A percentile compares a stretch with the other conserved stretches of the same genome.
phyloP scores from a whole-genome alignment of 2,888 invertebrate genomes.

The Hirtodrosophila trivittata region DNA sequence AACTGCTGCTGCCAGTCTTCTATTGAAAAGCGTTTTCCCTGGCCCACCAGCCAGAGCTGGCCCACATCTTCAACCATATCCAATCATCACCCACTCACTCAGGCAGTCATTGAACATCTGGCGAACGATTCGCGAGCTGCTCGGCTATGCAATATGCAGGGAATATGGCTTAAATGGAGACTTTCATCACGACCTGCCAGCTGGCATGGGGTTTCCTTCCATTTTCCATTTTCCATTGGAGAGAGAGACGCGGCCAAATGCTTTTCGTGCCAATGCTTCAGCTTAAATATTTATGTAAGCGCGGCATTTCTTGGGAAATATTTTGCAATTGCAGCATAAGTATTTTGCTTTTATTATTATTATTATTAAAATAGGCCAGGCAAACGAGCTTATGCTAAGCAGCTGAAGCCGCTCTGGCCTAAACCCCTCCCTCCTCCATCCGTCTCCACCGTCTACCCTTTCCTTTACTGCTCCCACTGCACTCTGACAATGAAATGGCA shows the following conservation, averaged over 20 bases:
- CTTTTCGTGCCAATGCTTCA: slow-evolving; percentile 49
- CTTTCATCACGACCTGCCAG: slow-evolving; percentile 42
- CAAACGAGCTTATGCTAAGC: slow-evolving; percentile 56
- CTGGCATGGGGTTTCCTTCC: slow-evolving; percentile 58
- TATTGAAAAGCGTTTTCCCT: slow-evolving; percentile 64
- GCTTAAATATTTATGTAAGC: slow-evolving; percentile 69
- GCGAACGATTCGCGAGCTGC: slow-evolving; percentile 18
- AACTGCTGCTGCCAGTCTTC: slow-evolving; percentile 34
- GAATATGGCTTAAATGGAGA: slow-evolving; percentile 32
- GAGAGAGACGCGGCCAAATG: slow-evolving; percentile 35
- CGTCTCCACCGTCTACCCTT: not conserved
- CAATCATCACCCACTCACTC: slow-evolving; percentile 45
- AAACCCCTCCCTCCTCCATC: not conserved
- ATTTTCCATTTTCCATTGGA: slow-evolving; percentile 46
- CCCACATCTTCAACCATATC: slow-evolving; percentile 36
- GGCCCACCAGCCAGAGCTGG: slow-evolving; percentile 12
- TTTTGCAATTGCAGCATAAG: slow-evolving; percentile 53
- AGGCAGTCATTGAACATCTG: slow-evolving; percentile 38
- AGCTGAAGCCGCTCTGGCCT: slow-evolving; percentile 7
- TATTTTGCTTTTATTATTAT: slow-evolving; percentile 67
- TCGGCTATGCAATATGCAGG: slow-evolving; percentile 41
- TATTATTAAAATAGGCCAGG: slow-evolving; percentile 60
- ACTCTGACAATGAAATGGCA: slow-evolving; percentile 31
- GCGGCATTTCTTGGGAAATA: slow-evolving; percentile 58
- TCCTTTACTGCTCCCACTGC: slow-evolving; percentile 15